phyloP scores from a whole-genome alignment of 2,797 vertebrate genomes.

The Anas bahamensis region DNA sequence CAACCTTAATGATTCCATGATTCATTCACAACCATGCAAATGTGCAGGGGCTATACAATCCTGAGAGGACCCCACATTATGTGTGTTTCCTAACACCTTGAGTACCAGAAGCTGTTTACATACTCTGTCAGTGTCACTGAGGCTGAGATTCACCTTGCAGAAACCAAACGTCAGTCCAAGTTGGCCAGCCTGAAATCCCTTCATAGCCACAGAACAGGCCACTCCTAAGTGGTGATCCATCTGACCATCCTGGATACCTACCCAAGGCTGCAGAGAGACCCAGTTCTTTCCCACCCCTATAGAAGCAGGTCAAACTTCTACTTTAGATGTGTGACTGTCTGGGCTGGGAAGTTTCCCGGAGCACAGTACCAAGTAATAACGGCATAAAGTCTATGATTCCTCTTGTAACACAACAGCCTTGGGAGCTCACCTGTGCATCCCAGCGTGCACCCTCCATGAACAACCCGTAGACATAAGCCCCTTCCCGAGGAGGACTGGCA shows the following conservation, averaged over 20 bases:
- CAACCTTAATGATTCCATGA: no score
- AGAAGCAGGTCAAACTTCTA: background rate
- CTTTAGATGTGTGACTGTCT: background rate
- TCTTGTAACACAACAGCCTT: background rate
- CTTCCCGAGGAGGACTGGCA: conserved; percentile 87
- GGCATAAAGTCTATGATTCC: background rate
- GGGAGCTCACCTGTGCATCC: conserved; percentile 83
- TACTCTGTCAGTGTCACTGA: background rate
- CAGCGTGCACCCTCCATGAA: conserved; percentile 96
- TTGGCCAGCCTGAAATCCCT: background rate
- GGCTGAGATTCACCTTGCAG: background rate
- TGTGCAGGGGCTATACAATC: background rate
- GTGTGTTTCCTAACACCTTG: background rate
- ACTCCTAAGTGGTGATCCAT: background rate
- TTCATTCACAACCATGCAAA: background rate
- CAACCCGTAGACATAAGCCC: conserved; percentile 89
- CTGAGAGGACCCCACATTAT: background rate
- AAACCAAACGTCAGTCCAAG: background rate
- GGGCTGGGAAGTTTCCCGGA: background rate
- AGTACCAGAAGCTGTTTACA: background rate
- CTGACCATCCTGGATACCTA: background rate
- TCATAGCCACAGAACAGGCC: background rate
- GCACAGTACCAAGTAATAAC: background rate
- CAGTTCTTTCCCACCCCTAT: background rate
- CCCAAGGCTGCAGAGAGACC: background rate